Evolutionary conservation across 2,113 vertebrate genomes (phyloP), one percentile per base, ranked within the genome.

Genomic region (Paraplagusia blochii): DNA sequence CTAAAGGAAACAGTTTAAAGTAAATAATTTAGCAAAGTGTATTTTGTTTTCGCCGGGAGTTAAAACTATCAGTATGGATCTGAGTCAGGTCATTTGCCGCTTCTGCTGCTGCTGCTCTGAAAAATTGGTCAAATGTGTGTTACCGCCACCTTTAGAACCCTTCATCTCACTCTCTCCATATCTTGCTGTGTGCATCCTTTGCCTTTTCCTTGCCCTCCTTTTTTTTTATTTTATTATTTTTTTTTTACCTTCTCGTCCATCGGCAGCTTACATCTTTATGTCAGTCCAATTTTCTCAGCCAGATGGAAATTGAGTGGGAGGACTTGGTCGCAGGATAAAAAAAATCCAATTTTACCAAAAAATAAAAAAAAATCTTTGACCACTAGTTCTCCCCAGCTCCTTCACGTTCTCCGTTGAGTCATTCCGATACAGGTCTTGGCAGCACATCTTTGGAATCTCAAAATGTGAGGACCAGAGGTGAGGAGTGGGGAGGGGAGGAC

Each of bases 291-390:
- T 88, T 87, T 79, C 68, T 54, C 58, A 35, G 85, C 59, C 60
- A 75, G 76, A 87, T 85, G 85, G 77, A 88, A 90, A 91, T 88
- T 69, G 85, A 85, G 85, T 86, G 80, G 81, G 81, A 86, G 83
- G 72, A 75, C 74, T 74, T 85, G 80, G 63, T 76, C 77, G 81
- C 62, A n/a, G 83, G 82, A 85, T 89, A 89, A 87, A 86, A 83
- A 82, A 88, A 88, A 88, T 86, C 74, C 77, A 85, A 88, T 89
- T 85, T 81, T 68, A 52, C 66, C 63, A 55, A 58, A 71, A 81
- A 51, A 66, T 68, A 11, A 19, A 35, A 62, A 50, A 13, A 35
- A 17, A 18, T 76, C 46, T 78, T 67, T 53, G 56, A 40, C 43
- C 55, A 34, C 48, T 38, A 40, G 38, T 43, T 35, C 54, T 7